Base-by-base conservation (phyloP, 2,113 vertebrate genomes). In the Lethenteron reissneri region DNA sequence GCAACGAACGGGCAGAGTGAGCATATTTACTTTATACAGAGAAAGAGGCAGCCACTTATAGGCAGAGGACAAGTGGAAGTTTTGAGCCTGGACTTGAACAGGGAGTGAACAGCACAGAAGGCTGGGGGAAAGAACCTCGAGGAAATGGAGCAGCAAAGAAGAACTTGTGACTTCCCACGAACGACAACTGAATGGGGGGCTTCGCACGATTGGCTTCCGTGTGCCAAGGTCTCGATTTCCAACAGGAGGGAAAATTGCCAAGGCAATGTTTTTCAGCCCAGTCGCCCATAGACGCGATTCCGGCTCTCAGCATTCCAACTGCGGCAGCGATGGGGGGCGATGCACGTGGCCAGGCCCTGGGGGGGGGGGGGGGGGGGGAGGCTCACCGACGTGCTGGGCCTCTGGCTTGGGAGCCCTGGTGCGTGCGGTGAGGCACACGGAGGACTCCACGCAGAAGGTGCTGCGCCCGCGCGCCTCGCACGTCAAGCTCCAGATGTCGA, bases 401-500 rank as follows among this genome's bases (percentile, higher is more conserved):
- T 85, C 83, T 74, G 84, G 82, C 73, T 81, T 80, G 4, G 84
- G 70, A 0, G 91, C 89, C 79, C 86, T 86, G 79, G 88, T 85
- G 60, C 87, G 58, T 1, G 90, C 81, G 1, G 85, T 85, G 81
- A 97, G 87, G 78, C 94, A 97, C 73, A 90, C 75, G 12, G 87
- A 86, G 74, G 88, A 86, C 0, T 85, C 82, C 85, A 96, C 86
- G 73, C 94, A 97, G 73, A 89, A 91, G 77, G 90, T 88, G 0
- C 95, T 89, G 76, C 87, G 88, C 41, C 89, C 90, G 0, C 81
- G 85, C 71, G 91, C 79, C 76, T 76, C 80, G 78, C 94, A 97
- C 81, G 95, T 89, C 76, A 91, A 88, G 82, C 86, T 86, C 80
- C 96, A 97, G 79, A 94, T 85, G 82, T 97, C 96, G 81, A 97